Percentiles rank a stretch among this genome's conserved stretches.
Evolutionary conservation across 2,888 invertebrate species (phyloP).

Genomic region (Gymnocheta viridis): DNA sequence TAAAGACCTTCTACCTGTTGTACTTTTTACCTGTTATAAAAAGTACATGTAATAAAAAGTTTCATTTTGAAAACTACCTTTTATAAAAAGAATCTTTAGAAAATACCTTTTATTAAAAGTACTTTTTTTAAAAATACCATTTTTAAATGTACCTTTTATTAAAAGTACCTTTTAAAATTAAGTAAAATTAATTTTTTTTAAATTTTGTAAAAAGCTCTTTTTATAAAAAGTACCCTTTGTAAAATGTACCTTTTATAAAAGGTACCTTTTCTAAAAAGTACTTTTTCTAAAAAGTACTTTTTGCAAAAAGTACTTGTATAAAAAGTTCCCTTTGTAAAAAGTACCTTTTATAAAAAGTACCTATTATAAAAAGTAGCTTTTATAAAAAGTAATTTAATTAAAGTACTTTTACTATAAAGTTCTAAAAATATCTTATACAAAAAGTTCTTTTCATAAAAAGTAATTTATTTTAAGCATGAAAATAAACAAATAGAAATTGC

Average conservation of each 20-base stretch:
- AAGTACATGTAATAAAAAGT: neutral
- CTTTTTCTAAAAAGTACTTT: neutral
- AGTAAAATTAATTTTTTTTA: neutral
- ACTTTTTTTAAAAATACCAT: neutral
- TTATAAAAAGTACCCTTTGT: neutral
- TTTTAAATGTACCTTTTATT: neutral
- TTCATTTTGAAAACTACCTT: neutral
- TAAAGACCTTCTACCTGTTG: no score
- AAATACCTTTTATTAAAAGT: no score
- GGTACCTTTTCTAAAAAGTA: neutral
- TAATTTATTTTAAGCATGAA: neutral
- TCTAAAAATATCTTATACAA: neutral
- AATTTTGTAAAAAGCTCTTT: neutral
- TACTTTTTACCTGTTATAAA: no score
- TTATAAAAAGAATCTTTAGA: no score
- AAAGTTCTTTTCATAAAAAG: neutral
- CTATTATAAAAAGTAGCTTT: neutral
- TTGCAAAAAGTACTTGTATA: neutral
- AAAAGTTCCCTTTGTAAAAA: no score
- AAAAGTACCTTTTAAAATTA: constrained; percentile 1
- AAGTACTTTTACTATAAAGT: no score
- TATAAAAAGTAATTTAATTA: neutral
- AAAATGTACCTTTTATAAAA: neutral
- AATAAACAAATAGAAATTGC: no score
- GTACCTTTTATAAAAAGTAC: neutral